Evolutionary conservation across 2,797 vertebrate genomes (phyloP), one percentile per base, ranked within the genome.

Genomic region (Lacerta agilis): DNA sequence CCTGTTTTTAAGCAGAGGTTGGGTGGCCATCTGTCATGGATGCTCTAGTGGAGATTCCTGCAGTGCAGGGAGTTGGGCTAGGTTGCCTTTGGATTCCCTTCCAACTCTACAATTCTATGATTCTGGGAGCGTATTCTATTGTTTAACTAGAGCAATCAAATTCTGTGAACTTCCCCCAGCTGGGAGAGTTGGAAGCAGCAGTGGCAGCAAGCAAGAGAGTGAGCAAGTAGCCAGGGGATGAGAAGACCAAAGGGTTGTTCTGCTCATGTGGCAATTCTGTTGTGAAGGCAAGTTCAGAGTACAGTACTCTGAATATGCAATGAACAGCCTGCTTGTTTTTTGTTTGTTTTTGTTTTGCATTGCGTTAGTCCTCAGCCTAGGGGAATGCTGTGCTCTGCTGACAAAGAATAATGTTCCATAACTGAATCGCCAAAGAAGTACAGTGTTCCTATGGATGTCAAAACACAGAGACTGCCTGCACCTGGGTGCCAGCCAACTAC

Each of bases 321-420:
- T 83, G 82, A 83, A 43, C 80, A 82, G 27, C 13, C 80, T 69
- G 64, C 38, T 82, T 41, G 43, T 69, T 82, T 69, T 82, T 71
- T 72, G 49, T 55, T 55, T 55, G 49, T 55, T 55, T 55, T 55
- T 11, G 49, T 55, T 55, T 55, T 55, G 49, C 49, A 71, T 83
- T 83, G 72, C 25, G 67, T 49, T 29, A 33, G 82, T 72, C 67
- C 49, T 72, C 66, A 55, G 82, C 82, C 81, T 83, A 2, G 0
- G 81, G 67, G 29, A 83, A 67, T 83, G 67, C 29, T 71, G 67
- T 69, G 45, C 67, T 49, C 81, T 66, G 49, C 41, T 71, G 41
- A 29, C 82, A 83, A 72, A 69, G 43, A 71, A 83, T 83, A 83
- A 83, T 83, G 67, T 45, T 83, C 67, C n/a, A n/a, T 72, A 83